Base-by-base conservation (phyloP, 2,888 invertebrate species). In the Eutolmus rufibarbis region DNA sequence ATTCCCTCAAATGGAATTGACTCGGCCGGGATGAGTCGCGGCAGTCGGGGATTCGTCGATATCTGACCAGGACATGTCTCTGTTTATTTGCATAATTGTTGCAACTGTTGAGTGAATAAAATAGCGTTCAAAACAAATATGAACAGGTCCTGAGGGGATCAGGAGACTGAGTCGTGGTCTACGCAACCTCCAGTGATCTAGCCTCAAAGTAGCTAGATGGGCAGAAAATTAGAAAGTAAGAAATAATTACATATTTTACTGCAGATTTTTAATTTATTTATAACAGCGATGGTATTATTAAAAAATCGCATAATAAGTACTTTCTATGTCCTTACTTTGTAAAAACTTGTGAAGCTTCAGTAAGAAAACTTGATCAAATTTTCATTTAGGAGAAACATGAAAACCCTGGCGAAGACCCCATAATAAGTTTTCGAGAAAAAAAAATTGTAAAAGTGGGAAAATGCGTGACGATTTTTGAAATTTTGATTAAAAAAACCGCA, bases 1-100 rank as follows among this genome's bases (percentile, higher is more conserved):
- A 66, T 84, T 19, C 84, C 84, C 74, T 84, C 84, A 84, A 84
- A 84, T 84, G 84, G 84, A 37, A 19, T 66, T 66, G 57, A 57
- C 84, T 66, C 66, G 57, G 37, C 19, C 56, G 19, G 40, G 74
- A 66, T 66, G 51, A 79, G 34, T 79, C 28, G n/a, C 51, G n/a
- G n/a, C 51, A n/a, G 43, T 14, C 12, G 23, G 4, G 23, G 23
- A n/a, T 40, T 23, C 14, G 84, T 37, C 74, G 23, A 57, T 57
- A 43, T 84, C 74, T 84, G 84, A 84, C 74, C 74, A 66, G 40
- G 84, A 74, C 84, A 40, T 84, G 84, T 84, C 84, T 66, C 74
- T 84, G 43, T 84, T 66, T 84, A 84, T 84, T 84, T 84, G 66
- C 84, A 84, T 84, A 84, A 84, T 84, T 84, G 84, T 84, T 84